phyloP scores from a whole-genome alignment of 2,113 vertebrate genomes.

The Platycercus adscitus region DNA sequence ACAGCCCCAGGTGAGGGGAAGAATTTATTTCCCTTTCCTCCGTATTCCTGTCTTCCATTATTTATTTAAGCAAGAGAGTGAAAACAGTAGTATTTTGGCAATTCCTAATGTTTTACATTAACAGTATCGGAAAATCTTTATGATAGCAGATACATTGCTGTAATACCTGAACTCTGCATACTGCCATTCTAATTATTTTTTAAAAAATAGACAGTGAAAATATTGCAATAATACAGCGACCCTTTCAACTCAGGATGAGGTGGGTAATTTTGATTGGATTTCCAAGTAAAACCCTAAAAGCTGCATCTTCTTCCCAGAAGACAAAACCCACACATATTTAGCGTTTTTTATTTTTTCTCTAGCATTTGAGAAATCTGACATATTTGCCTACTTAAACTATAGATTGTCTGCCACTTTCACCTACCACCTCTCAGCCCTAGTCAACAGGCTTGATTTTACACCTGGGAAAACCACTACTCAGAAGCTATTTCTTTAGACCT shows the following conservation, averaged over 20 bases:
- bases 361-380: neutral
- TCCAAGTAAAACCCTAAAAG: neutral
- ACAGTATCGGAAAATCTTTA: constrained; percentile 10
- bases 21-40: constrained; percentile 34
- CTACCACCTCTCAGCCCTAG: neutral
- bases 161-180: neutral
- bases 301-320: neutral
- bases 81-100: constrained; percentile 31
- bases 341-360: neutral
- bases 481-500: constrained; percentile 45
- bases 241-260: neutral
- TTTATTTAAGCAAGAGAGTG: neutral
- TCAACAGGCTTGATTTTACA: constrained; percentile 22
- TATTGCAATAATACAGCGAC: neutral
- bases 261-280: neutral
- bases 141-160: neutral
- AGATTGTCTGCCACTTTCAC: neutral
- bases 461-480: constrained; percentile 57
- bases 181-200: neutral
- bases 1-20: constrained; percentile 5
- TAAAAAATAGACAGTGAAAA: neutral
- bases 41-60: constrained; percentile 18
- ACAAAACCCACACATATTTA: neutral
- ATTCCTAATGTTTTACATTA: constrained; percentile 14
- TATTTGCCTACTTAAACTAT: neutral